phyloP scores from a whole-genome alignment of 2,797 vertebrate genomes.

The Enteromius argenteus region DNA sequence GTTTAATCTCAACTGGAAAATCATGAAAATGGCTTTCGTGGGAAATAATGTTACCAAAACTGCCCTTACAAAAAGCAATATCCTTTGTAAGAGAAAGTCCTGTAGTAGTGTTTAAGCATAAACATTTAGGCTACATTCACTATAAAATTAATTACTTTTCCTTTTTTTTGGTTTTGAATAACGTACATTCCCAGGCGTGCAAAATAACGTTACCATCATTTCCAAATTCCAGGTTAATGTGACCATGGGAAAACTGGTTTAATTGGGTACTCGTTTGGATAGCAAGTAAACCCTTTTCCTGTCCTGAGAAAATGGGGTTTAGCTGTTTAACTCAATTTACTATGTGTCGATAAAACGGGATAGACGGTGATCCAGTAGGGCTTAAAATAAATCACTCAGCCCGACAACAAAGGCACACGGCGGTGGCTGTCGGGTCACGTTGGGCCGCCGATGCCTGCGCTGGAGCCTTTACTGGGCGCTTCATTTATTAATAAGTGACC shows the following conservation, averaged over 20 bases:
- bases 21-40: neutral
- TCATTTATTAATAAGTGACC: neutral
- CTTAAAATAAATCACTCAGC: slow-evolving; percentile 42
- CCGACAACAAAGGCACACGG: slow-evolving; percentile 35
- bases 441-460: slow-evolving; percentile 1
- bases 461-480: neutral
- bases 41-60: no score
- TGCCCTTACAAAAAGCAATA: neutral
- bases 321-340: neutral
- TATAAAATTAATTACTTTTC: neutral
- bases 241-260: neutral
- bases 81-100: neutral
- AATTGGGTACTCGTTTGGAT: neutral
- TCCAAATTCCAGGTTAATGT: neutral
- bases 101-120: neutral
- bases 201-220: neutral
- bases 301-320: neutral
- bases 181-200: neutral
- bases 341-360: neutral
- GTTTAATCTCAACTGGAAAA: neutral
- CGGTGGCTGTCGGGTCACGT: slow-evolving; percentile 16
- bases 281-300: neutral
- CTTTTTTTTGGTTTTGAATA: neutral
- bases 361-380: neutral
- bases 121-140: neutral